phyloP scores from a whole-genome alignment of 2,113 vertebrate genomes.

The Phycodurus eques region DNA sequence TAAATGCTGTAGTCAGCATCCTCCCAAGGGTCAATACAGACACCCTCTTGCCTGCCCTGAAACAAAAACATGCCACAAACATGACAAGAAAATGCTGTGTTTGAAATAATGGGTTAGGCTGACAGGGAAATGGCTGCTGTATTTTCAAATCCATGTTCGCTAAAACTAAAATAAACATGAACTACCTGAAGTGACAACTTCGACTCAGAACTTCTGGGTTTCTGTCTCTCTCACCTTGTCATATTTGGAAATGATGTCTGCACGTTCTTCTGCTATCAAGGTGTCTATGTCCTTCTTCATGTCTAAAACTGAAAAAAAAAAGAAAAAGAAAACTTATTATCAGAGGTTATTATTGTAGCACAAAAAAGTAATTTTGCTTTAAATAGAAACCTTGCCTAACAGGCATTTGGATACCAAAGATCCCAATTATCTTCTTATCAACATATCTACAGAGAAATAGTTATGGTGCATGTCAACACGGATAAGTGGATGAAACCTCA shows the following conservation, averaged over 20 bases:
- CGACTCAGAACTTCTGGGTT: neutral
- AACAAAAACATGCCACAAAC: slow-evolving; percentile 30
- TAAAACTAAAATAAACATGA: too few relatives aligned
- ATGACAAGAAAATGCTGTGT: neutral
- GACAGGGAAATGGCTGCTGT: neutral
- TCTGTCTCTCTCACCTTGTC: slow-evolving; percentile 75
- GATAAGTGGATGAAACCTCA: neutral
- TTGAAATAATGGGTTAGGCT: neutral
- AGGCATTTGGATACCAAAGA: neutral
- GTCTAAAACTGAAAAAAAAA: slow-evolving; percentile 76
- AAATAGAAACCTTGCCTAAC: too few relatives aligned
- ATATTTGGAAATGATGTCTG: slow-evolving; percentile 87
- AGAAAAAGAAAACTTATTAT: neutral
- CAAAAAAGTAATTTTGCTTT: too few relatives aligned
- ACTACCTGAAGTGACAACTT: neutral
- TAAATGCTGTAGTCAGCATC: slow-evolving; percentile 82
- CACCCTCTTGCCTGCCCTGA: slow-evolving; percentile 82
- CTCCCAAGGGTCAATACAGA: slow-evolving; percentile 83
- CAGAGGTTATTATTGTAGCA: neutral
- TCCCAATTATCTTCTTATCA: neutral
- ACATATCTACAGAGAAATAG: neutral
- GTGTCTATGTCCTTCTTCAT: slow-evolving; percentile 93
- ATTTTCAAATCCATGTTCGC: neutral
- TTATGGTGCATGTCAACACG: neutral
- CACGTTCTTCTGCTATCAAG: slow-evolving; percentile 85